These are phyloP conservation scores for Drosophila paulistorum DNA, from an alignment of 1,140 invertebrate genomes.

Conservation along the genomic window DNA sequence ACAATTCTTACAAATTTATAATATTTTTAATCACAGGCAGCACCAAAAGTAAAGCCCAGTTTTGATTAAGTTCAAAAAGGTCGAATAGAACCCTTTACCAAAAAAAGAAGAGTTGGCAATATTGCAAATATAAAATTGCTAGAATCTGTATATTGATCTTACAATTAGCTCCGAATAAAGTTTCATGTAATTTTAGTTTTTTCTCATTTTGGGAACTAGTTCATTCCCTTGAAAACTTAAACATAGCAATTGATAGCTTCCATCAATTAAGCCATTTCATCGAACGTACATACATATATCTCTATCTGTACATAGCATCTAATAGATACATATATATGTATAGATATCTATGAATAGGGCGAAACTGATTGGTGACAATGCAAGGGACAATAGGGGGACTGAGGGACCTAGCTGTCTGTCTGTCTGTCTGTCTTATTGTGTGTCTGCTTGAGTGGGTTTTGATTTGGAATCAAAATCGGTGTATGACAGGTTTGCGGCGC, in stretches of 20 bases:
- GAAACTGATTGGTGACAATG: neutral
- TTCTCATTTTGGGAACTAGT: neutral
- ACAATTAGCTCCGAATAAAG: too few relatives aligned
- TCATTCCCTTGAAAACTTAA: neutral
- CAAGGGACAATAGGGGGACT: constrained; percentile 26
- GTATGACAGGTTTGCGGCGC: constrained; percentile 24
- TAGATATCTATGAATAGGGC: neutral
- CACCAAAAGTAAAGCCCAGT: too few relatives aligned
- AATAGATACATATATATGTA: neutral
- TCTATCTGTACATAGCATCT: neutral
- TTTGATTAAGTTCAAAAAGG: too few relatives aligned
- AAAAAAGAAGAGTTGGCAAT: too few relatives aligned
- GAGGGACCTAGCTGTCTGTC: neutral
- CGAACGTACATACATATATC: too few relatives aligned
- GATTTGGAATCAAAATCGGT: constrained; percentile 25
- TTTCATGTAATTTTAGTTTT: too few relatives aligned
- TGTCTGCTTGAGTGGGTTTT: constrained; percentile 51
- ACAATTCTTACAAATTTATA: too few relatives aligned
- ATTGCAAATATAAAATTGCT: too few relatives aligned
- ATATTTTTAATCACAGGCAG: too few relatives aligned
- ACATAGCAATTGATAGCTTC: neutral
- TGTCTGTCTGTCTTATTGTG: constrained; percentile 39
- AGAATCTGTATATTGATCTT: too few relatives aligned
- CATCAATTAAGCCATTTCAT: neutral
- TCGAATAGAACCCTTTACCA: too few relatives aligned